Evolutionary conservation across 2,888 invertebrate species (phyloP), one percentile per base, ranked within the genome.

Genomic region (Xylocampa areola): DNA sequence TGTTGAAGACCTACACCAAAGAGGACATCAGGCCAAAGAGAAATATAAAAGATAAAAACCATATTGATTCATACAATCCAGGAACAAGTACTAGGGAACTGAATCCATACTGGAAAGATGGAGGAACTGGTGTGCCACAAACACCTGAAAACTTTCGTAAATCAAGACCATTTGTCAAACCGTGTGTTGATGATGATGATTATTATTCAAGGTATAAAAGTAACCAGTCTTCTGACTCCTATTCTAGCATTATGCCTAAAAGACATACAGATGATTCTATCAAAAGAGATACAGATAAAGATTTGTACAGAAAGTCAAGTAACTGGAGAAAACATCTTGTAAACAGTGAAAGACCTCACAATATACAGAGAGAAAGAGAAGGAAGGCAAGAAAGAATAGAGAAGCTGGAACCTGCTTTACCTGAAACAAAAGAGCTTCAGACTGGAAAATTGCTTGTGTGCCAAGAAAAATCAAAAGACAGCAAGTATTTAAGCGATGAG

Each of bases 41-140:
- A 41, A 91, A 94, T 41, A 91, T 94, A 51, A 92, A 92, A 70
- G 86, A 93, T 55, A 94, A 95, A 72, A 90, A 91, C 63, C 89
- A 95, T 66, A 93, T 94, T 50, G 94, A 95, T 78, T 91, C 95
- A 32, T 96, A 96, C 74, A 95, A 96, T 84, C 97, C 97, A 11
- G 95, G 96, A 0, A 96, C 96, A 63, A 96, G 96, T 84, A 89
- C 88, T 1, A 94, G 96, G 77, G 98, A 99, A 90, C 90, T 98
- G 48, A 99, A 99, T 94, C 98, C 98, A 0, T 97, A 97, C 81
- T 98, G 98, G 98, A 98, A 97, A 92, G 94, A 96, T 87, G 98
- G 98, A 36, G 98, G 98, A 0, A 95, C 95, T 47, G 98, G 98
- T 1, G 83, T 98, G 55, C 98, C 98, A 0, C 85, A 87, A 76